Base-by-base conservation (phyloP, 2,888 invertebrate genomes). In the Platycheirus rosarum region DNA sequence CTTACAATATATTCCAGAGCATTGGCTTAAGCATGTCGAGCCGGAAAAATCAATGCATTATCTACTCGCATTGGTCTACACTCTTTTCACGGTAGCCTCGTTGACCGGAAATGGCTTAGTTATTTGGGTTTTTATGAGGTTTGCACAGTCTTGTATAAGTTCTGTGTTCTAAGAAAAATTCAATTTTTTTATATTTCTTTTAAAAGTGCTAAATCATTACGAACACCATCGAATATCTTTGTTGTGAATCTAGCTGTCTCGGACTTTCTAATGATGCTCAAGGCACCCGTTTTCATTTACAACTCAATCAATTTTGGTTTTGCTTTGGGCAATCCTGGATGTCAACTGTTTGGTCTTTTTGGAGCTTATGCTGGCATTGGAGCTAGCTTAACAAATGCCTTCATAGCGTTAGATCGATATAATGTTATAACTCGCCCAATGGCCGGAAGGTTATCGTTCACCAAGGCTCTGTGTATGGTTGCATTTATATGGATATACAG, bases 101-200 rank as follows among this genome's bases (percentile, higher is more conserved):
- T 90, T 95, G 13, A 89, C 95, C 37, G 97, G 97, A 84, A 97
- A 97, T 90, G 97, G 97, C 82, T 91, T 96, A 60, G 97, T 97
- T 82, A 94, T 97, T 86, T 97, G 95, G 93, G 93, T 97, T 85
- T 97, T 97, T 60, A 68, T 76, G 18, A 80, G 77, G 77, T 77
- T 32, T 23, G 0, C 11, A n/a, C n/a, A n/a, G n/a, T n/a, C n/a
- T n/a, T n/a, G n/a, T n/a, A n/a, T n/a, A n/a, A n/a, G n/a, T n/a
- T n/a, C n/a, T n/a, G n/a, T n/a, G n/a, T n/a, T n/a, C n/a, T n/a
- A n/a, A 2, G 37, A 46, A 46, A 9, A n/a, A n/a, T n/a, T n/a
- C n/a, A 2, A 42, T 42, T 13, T 23, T 40, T 2, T 23, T 1
- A 2, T 7, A 6, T 1, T 55, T 16, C 42, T 18, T 16, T 2